These are phyloP conservation scores for Erynnis tages DNA, from an alignment of 2,888 invertebrate species.

Conservation along the genomic window DNA sequence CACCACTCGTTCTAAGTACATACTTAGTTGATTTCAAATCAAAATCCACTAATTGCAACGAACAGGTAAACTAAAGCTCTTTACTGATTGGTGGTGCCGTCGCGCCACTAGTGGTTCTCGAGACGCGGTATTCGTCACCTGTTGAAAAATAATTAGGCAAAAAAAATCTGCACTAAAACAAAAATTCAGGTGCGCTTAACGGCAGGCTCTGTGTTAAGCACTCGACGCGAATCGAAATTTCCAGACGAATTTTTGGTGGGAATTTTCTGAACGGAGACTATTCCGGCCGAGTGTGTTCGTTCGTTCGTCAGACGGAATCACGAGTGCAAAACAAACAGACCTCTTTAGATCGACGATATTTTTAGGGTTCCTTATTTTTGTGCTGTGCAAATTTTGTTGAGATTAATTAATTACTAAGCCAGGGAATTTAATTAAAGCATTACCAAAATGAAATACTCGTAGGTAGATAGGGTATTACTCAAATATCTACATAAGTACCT, in stretches of 20 bases:
- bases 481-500: background rate
- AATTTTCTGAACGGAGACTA: constrained; percentile 56
- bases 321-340: constrained; percentile 48
- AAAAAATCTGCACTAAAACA: constrained; percentile 77
- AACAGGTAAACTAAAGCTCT: constrained; percentile 64
- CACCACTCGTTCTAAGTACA: constrained; percentile 30
- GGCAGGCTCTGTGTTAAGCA: constrained; percentile 66
- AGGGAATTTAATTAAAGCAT: too few species aligned
- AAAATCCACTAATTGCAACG: constrained; percentile 71
- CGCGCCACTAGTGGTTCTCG: constrained; percentile 64
- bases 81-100: constrained; percentile 62
- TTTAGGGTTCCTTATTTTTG: constrained; percentile 22
- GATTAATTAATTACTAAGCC: constrained; percentile 15
- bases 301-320: constrained; percentile 49
- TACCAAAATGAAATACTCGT: too few species aligned
- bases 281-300: constrained; percentile 47
- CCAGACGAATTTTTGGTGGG: constrained; percentile 51
- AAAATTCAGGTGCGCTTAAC: constrained; percentile 72
- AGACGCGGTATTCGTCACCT: constrained; percentile 79
- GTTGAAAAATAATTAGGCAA: constrained; percentile 82
- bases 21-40: constrained; percentile 27
- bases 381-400: background rate
- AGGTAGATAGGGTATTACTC: too few species aligned
- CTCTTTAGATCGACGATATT: constrained; percentile 40
- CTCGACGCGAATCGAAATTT: constrained; percentile 57